Percentiles rank a stretch among this genome's conserved stretches.
These are phyloP conservation scores for Microtus richardsoni DNA, from an alignment of 2,113 vertebrate genomes.

Conservation along the genomic window DNA sequence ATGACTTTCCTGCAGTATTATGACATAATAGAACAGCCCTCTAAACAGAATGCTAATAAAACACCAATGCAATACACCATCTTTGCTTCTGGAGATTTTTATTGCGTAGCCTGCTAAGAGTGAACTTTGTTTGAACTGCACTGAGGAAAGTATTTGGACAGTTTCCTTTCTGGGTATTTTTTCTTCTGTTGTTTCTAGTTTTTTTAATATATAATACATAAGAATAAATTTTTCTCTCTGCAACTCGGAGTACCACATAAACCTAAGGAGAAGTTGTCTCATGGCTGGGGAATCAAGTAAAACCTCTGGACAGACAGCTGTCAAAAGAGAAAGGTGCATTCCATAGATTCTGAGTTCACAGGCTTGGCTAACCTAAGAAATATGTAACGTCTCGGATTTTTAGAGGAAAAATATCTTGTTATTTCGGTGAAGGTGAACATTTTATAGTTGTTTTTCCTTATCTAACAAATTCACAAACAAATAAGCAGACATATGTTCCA, in stretches of 20 bases:
- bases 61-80: background rate
- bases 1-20: background rate
- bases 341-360: background rate
- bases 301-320: background rate
- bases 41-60: slow-evolving; percentile 42
- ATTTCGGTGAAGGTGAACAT: slow-evolving; percentile 9
- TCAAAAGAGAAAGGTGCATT: background rate
- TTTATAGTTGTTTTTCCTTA: background rate
- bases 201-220: background rate
- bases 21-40: background rate
- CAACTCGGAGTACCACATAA: background rate
- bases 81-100: slow-evolving; percentile 59
- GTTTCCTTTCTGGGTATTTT: background rate
- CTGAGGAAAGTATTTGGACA: background rate
- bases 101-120: slow-evolving; percentile 49
- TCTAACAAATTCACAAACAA: slow-evolving; percentile 14
- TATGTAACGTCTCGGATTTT: background rate
- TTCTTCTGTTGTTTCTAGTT: background rate
- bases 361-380: slow-evolving; percentile 1
- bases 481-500: background rate
- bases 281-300: background rate
- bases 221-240: background rate
- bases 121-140: slow-evolving; percentile 72
- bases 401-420: background rate
- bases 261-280: background rate